Evolutionary conservation across 2,113 vertebrate genomes (phyloP).

Genomic region (Bombycilla garrulus): DNA sequence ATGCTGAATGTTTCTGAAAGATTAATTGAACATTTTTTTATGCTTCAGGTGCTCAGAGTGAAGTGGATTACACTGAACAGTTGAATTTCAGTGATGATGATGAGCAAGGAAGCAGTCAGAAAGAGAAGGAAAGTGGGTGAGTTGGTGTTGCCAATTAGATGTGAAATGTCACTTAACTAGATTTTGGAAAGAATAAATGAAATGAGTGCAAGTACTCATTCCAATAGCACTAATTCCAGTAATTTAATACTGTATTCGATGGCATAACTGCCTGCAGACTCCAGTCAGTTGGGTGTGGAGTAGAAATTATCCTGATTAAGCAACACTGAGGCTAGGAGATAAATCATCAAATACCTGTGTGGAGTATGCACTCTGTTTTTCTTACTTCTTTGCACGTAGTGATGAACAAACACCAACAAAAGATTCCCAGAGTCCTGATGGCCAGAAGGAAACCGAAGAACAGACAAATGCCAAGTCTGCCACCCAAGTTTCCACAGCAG

Average conservation of each 20-base stretch:
- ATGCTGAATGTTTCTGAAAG: neutral
- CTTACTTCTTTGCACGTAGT: conserved; percentile 41
- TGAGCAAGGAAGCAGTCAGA: conserved; percentile 87
- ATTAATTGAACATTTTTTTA: neutral
- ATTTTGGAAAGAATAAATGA: neutral
- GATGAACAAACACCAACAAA: conserved; percentile 81
- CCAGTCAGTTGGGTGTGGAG: neutral
- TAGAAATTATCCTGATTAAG: neutral
- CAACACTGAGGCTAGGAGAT: neutral
- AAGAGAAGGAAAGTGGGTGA: conserved; percentile 89
- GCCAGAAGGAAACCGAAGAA: conserved; percentile 84
- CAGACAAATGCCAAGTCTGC: conserved; percentile 71
- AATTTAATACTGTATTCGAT: neutral
- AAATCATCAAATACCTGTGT: neutral
- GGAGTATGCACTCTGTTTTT: neutral
- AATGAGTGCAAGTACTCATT: neutral
- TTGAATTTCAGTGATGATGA: conserved; percentile 99
- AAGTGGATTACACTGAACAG: conserved; percentile 98
- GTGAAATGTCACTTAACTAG: neutral
- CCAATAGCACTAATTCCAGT: neutral
- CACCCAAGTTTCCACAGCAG: conserved; percentile 72
- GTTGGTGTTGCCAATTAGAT: neutral
- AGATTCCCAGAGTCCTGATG: conserved; percentile 75
- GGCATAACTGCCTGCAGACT: neutral
- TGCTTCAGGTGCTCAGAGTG: conserved; percentile 91